Conservation (phyloP, 35 echinoderm and acorn worm genomes). For the Lytechinus variegatus region DNA sequence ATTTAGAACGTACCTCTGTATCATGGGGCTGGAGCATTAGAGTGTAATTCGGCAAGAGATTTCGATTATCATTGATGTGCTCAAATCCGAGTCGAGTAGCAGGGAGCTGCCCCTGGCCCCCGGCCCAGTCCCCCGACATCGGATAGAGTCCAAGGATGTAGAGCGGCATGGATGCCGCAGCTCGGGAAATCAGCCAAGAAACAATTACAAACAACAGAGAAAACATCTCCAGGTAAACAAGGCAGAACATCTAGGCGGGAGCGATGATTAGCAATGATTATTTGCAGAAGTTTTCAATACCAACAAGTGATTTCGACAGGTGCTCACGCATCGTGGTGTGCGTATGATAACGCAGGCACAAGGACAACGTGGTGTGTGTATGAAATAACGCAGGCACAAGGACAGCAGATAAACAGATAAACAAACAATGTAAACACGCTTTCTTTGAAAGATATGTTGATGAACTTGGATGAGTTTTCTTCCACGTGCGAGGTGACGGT, state of each 20-base stretch:
- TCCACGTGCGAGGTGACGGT: neutral
- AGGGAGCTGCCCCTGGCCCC: conserved; percentile 90
- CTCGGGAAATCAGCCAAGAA: neutral
- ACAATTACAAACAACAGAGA: neutral
- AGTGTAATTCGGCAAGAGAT: conserved; percentile 69
- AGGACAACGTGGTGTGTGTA: no score
- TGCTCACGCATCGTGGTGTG: neutral
- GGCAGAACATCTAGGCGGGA: neutral
- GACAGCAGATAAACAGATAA: neutral
- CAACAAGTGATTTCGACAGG: neutral
- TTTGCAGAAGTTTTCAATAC: neutral
- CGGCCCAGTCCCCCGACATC: conserved; percentile 85
- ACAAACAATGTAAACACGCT: neutral
- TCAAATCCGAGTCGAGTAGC: conserved; percentile 83
- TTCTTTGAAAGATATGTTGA: no score
- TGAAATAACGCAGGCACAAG: no score
- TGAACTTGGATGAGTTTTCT: neutral
- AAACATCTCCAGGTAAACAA: neutral
- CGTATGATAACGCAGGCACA: neutral
- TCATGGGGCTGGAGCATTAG: conserved; percentile 64
- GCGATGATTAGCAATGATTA: neutral
- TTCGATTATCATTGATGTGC: conserved; percentile 67
- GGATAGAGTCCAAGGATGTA: conserved; percentile 89
- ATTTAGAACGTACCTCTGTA: conserved; percentile 75
- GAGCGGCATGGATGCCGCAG: conserved; percentile 35